Percentiles rank a stretch among this genome's conserved stretches.
These are phyloP conservation scores for Python bivittatus DNA, from an alignment of 2,113 vertebrate genomes.

Conservation along the genomic window DNA sequence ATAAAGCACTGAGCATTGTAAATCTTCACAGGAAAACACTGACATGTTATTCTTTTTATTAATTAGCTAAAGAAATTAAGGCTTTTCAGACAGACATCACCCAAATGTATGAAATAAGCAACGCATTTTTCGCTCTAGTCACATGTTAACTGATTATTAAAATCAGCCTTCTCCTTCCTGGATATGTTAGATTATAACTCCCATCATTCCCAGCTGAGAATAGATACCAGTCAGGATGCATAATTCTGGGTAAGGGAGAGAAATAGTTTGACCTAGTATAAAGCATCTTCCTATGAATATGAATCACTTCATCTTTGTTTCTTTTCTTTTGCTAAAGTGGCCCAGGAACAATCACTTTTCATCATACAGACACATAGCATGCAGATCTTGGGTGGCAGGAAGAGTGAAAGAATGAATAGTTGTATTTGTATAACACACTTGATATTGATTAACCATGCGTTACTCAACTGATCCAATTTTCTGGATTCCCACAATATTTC, in stretches of 20 bases:
- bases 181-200: not conserved
- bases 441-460: too few relatives aligned
- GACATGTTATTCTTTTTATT: not conserved
- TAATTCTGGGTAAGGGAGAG: not conserved
- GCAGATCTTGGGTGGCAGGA: too few relatives aligned
- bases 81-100: not conserved
- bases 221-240: not conserved
- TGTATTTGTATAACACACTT: too few relatives aligned
- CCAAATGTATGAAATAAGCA: not conserved
- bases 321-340: too few relatives aligned
- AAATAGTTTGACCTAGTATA: not conserved
- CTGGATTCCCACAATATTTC: too few relatives aligned
- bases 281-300: too few relatives aligned
- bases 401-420: too few relatives aligned
- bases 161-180: not conserved
- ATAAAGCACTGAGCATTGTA: not conserved
- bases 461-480: too few relatives aligned
- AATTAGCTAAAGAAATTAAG: not conserved
- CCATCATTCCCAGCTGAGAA: not conserved
- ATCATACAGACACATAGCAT: too few relatives aligned
- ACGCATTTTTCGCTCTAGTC: not conserved
- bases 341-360: too few relatives aligned
- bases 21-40: not conserved
- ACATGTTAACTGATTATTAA: not conserved
- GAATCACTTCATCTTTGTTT: too few relatives aligned